A percentile compares a stretch with the other conserved stretches of the same genome.
Evolutionary conservation across 2,113 vertebrate species (phyloP).

Genomic region (Lontra canadensis): DNA sequence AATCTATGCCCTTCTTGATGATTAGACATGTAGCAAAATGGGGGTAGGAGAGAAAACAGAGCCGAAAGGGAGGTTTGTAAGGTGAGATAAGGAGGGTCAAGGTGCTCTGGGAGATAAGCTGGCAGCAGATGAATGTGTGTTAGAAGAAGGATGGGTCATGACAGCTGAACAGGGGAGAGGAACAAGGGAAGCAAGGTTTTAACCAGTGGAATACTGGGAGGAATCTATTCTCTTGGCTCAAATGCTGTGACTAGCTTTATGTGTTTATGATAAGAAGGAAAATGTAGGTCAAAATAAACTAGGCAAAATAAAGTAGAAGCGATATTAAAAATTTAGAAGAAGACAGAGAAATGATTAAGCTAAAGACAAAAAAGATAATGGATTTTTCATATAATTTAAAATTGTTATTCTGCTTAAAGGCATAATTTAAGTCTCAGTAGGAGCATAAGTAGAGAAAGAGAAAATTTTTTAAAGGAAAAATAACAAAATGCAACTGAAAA

Average conservation of each 20-base stretch:
- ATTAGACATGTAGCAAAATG: constrained; percentile 39
- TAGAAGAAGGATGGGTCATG: neutral
- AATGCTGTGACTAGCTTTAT: neutral
- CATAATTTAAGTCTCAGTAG: neutral
- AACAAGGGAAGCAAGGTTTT: neutral
- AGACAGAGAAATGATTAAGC: neutral
- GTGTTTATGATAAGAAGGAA: neutral
- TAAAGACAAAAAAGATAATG: neutral
- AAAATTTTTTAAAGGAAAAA: neutral
- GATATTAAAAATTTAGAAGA: neutral
- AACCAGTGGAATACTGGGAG: neutral
- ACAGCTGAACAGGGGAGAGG: neutral
- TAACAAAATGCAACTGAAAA: neutral
- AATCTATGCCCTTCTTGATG: neutral
- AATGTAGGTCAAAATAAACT: neutral
- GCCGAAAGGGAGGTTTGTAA: neutral
- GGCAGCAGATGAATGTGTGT: neutral
- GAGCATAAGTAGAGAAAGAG: neutral
- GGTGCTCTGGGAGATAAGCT: constrained; percentile 6
- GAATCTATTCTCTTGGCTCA: neutral
- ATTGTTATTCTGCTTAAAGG: neutral
- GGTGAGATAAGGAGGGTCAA: constrained; percentile 27
- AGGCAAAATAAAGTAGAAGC: neutral
- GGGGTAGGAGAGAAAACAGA: neutral
- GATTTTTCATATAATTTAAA: neutral